Evolutionary conservation across 2,888 invertebrate genomes (phyloP).

Genomic region (Aplocera efformata): DNA sequence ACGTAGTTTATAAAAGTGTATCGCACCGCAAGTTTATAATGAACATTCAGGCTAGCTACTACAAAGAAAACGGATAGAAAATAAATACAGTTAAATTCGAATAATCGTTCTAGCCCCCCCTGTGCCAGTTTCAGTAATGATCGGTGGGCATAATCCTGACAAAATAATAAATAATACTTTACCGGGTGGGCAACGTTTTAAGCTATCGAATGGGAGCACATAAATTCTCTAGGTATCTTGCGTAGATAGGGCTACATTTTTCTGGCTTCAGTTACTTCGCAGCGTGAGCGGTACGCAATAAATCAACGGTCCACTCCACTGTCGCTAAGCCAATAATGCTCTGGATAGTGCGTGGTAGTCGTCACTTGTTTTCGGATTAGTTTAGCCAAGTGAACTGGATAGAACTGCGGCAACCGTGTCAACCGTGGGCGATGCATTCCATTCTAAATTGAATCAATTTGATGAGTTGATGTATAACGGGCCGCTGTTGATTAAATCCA

Average conservation of each 20-base stretch:
- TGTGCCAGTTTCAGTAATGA: too few relatives aligned
- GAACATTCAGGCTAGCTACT: too few relatives aligned
- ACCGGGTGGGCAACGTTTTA: too few relatives aligned
- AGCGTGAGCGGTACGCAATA: constrained; percentile 16
- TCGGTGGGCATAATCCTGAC: too few relatives aligned
- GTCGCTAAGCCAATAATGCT: constrained; percentile 24
- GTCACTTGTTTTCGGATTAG: constrained; percentile 27
- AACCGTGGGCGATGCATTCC: constrained; percentile 30
- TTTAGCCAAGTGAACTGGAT: constrained; percentile 29
- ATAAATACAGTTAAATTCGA: too few relatives aligned
- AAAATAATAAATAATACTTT: too few relatives aligned
- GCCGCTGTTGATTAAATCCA: constrained; percentile 20
- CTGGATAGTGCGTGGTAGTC: constrained; percentile 18
- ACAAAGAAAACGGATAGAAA: too few relatives aligned
- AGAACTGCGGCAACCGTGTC: constrained; percentile 25
- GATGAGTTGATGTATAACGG: constrained; percentile 23
- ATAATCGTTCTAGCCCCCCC: too few relatives aligned
- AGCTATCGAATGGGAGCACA: too few relatives aligned
- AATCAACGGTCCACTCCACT: constrained; percentile 24
- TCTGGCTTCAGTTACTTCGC: constrained; percentile 18
- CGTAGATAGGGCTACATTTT: constrained; percentile 2
- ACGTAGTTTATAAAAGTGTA: too few relatives aligned
- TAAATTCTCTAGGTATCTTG: too few relatives aligned
- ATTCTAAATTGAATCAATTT: constrained; percentile 27
- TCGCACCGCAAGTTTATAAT: too few relatives aligned